phyloP scores from a whole-genome alignment of 2,888 invertebrate genomes.

The Beris morrisii region DNA sequence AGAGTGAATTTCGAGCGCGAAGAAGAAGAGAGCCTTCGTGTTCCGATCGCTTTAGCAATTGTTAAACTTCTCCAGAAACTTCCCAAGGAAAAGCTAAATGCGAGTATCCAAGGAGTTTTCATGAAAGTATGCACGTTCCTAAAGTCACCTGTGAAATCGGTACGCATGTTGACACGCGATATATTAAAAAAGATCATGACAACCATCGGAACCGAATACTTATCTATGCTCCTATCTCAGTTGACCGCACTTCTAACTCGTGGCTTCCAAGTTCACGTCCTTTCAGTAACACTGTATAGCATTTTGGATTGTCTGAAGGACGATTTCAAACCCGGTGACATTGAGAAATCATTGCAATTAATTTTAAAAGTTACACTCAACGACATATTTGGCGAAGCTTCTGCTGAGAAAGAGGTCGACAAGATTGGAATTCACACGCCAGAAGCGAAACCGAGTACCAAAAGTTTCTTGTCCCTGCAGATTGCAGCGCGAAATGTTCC shows the following conservation, averaged over 20 bases:
- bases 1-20: slow-evolving; percentile 73
- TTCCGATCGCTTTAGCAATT: slow-evolving; percentile 90
- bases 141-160: slow-evolving; percentile 84
- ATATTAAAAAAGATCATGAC: slow-evolving; percentile 91
- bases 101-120: slow-evolving; percentile 80
- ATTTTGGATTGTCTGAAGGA: slow-evolving; percentile 74
- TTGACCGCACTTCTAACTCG: slow-evolving; percentile 77
- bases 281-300: slow-evolving; percentile 85
- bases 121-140: slow-evolving; percentile 89
- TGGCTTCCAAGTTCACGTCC: slow-evolving; percentile 93
- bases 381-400: slow-evolving; percentile 84
- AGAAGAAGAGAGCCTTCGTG: slow-evolving; percentile 84
- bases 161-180: slow-evolving; percentile 81
- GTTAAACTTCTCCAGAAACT: slow-evolving; percentile 88
- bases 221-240: slow-evolving; percentile 77
- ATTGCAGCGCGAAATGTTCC: slow-evolving; percentile 80
- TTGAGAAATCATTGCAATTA: slow-evolving; percentile 76
- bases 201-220: slow-evolving; percentile 79
- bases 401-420: slow-evolving; percentile 90
- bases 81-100: slow-evolving; percentile 72
- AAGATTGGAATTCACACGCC: slow-evolving; percentile 79
- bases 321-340: slow-evolving; percentile 71
- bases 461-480: slow-evolving; percentile 83
- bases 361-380: slow-evolving; percentile 82
- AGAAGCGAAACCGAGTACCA: slow-evolving; percentile 79